Conservation (phyloP, 2,797 vertebrate genomes). For the Scolopax bukidnonensis region DNA sequence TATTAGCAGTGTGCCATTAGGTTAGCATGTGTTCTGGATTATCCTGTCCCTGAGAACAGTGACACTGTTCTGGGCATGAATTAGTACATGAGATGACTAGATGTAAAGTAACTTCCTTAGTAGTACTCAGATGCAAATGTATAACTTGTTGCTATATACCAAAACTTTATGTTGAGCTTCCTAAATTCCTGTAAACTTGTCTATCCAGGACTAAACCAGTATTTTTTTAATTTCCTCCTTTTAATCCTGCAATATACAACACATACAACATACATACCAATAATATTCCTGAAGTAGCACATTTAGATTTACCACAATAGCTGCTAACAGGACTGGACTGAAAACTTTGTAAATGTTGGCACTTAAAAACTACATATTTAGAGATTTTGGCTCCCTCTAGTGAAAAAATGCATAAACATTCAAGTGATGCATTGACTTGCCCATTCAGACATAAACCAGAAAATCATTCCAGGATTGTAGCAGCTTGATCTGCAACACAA, state of each 20-base stretch:
- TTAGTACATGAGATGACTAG: background rate
- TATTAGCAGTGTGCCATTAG: background rate
- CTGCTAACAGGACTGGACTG: background rate
- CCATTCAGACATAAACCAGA: fast-evolving
- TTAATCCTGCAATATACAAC: background rate
- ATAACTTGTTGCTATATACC: background rate
- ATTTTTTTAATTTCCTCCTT: background rate
- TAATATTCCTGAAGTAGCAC: background rate
- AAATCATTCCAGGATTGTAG: background rate
- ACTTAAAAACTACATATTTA: background rate
- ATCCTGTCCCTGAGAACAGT: background rate
- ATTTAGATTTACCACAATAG: background rate
- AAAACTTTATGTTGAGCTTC: background rate
- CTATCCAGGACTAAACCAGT: background rate
- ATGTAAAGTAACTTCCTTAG: background rate
- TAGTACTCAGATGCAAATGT: background rate
- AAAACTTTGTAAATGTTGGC: background rate
- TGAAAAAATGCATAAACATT: constrained; percentile 1
- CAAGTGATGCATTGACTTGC: fast-evolving
- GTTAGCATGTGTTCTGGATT: background rate
- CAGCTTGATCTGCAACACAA: background rate
- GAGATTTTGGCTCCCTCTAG: constrained; percentile 72
- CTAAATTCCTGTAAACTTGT: background rate
- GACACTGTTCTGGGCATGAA: background rate
- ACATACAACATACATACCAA: background rate